Evolutionary conservation across 23 tunicate species (phyloP), one percentile per base, ranked within the genome.

Genomic region (Halocynthia aurantium): DNA sequence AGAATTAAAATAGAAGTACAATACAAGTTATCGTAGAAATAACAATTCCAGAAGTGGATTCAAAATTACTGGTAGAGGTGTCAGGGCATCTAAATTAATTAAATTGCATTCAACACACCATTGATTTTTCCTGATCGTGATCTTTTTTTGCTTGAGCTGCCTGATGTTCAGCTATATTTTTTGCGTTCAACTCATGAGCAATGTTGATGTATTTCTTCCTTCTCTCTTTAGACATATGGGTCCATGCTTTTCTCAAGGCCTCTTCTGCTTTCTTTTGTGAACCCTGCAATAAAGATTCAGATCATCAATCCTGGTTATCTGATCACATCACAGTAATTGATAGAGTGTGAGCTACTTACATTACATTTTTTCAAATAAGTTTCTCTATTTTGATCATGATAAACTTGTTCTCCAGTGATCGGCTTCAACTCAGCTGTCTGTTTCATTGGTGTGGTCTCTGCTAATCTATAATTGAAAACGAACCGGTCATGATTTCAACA

Each of bases 401-500:
- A 92, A 7, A 92, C 7, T 73, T 92, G 98, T 69, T 92, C 98
- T 6, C 98, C 98, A 19, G 98, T 92, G 17, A 92, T 77, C 9
- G 98, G 82, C 40, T 74, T 74, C 62, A 74, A 74, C 56, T 74
- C 78, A 11, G 70, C n/a, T 72, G 12, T 52, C 6, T 51, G 10
- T 15, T 50, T 11, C 69, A 51, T 49, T 44, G 67, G n/a, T 50
- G 52, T 15, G 73, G 18, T 22, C 6, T 52, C 52, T 17, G 70
- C 61, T 78, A 44, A 52, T 6, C 75, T 67, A 11, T 0, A 44
- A 50, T 50, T 21, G 52, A 66, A 10, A 11, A 51, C 13, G 10
- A 4, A 49, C 12, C 72, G 49, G 40, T 40, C 31, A 49, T 40
- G 21, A 11, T 11, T 67, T 49, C 21, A 67, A 13, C 72, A 2